A percentile compares a stretch with the other conserved stretches of the same genome.
Conservation (phyloP, 2,888 invertebrate genomes). For the Monochamus alternatus region DNA sequence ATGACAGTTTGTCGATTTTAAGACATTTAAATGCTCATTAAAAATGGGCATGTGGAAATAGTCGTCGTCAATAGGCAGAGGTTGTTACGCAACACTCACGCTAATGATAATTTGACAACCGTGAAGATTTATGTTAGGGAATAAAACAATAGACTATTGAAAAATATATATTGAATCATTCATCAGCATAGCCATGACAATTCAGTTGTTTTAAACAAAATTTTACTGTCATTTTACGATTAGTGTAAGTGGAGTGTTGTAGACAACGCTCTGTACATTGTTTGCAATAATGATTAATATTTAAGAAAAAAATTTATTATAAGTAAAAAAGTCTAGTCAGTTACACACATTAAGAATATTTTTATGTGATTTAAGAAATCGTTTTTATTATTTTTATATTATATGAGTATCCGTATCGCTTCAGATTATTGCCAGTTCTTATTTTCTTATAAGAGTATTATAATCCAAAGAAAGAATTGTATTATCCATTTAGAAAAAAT, state of each 20-base stretch:
- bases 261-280: neutral
- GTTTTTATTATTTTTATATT: slow-evolving; percentile 19
- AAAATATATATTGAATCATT: no score
- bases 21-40: no score
- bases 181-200: no score
- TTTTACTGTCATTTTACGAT: no score
- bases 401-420: slow-evolving; percentile 1
- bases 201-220: no score
- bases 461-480: slow-evolving; percentile 34
- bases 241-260: neutral
- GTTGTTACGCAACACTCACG: no score
- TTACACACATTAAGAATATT: slow-evolving; percentile 13
- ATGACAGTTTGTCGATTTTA: neutral
- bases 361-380: neutral
- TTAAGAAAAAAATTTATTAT: neutral
- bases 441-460: slow-evolving; percentile 33
- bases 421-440: slow-evolving; percentile 23
- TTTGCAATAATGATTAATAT: neutral
- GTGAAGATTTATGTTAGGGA: no score
- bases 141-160: no score
- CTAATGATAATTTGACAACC: no score
- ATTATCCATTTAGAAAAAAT: slow-evolving; percentile 18
- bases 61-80: no score
- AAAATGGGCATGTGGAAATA: no score
- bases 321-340: slow-evolving; percentile 22